Evolutionary conservation across 1,140 invertebrate species (phyloP).

Genomic region (Papilio aristodemus): DNA sequence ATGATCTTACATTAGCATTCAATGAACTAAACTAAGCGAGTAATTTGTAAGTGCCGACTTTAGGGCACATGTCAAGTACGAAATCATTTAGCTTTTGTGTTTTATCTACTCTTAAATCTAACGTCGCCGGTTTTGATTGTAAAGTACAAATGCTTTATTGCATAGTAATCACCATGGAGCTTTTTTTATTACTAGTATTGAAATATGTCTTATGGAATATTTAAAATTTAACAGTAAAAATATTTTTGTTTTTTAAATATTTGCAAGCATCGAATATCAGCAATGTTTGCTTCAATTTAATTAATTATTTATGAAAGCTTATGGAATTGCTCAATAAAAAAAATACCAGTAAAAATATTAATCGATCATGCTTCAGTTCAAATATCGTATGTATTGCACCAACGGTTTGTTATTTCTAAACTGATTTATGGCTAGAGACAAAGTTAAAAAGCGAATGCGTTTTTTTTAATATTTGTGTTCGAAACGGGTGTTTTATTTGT

Average conservation of each 20-base stretch:
- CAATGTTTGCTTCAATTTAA: not conserved
- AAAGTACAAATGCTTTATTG: not conserved
- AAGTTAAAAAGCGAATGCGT: conserved; percentile 63
- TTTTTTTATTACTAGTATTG: not conserved
- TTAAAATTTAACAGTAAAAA: not conserved
- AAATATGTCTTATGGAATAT: not conserved
- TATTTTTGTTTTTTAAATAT: no score
- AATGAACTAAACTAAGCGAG: conserved; percentile 68
- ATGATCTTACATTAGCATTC: conserved; percentile 55
- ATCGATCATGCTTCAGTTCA: conserved; percentile 72
- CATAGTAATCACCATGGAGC: not conserved
- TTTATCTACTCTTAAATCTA: conserved; percentile 57
- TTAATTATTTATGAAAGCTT: not conserved
- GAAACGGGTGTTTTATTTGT: conserved; percentile 77
- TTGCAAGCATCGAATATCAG: no score
- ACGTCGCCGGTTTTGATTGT: conserved; percentile 42
- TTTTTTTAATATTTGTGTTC: conserved; percentile 78
- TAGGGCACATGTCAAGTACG: conserved; percentile 57
- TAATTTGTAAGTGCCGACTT: conserved; percentile 60
- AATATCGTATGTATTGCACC: conserved; percentile 60
- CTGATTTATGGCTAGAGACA: conserved; percentile 75
- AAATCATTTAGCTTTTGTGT: conserved; percentile 59
- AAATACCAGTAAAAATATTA: conserved; percentile 32
- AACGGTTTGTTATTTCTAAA: conserved; percentile 69
- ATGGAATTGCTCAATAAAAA: not conserved